Conservation (phyloP, 2,113 vertebrate species). For the Collichthys lucidus region DNA sequence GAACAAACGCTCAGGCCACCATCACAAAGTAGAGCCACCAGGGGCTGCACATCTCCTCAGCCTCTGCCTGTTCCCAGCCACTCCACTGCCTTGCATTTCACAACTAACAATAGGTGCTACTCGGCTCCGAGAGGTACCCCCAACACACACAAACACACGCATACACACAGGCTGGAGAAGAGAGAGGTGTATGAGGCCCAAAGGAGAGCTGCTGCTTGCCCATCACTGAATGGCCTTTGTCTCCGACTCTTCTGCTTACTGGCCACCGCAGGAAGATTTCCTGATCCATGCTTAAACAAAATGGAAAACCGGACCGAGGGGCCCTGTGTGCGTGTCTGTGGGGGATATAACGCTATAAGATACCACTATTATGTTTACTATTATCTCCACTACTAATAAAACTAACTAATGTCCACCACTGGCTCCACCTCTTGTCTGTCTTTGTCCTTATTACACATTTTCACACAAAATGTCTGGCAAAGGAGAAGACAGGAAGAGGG, state of each 20-base stretch:
- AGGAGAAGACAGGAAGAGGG: conserved; percentile 74
- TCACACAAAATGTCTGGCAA: conserved; percentile 56
- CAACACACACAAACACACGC: conserved; percentile 38
- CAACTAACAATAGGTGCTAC: conserved; percentile 69
- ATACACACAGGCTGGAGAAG: conserved; percentile 41
- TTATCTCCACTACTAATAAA: not conserved
- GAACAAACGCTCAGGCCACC: conserved; percentile 70
- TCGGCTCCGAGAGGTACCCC: conserved; percentile 65
- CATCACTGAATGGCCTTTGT: conserved; percentile 76
- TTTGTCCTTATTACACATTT: conserved; percentile 39
- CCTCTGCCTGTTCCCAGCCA: conserved; percentile 81
- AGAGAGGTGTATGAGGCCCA: conserved; percentile 70
- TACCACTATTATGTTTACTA: conserved; percentile 24
- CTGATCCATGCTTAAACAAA: conserved; percentile 71
- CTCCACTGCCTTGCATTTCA: conserved; percentile 66
- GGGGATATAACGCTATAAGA: not conserved
- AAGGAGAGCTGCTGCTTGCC: conserved; percentile 67
- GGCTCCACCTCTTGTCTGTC: conserved; percentile 34
- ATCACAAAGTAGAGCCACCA: conserved; percentile 75
- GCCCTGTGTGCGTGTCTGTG: conserved; percentile 26
- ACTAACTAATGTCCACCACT: conserved; percentile 11
- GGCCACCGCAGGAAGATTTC: conserved; percentile 62
- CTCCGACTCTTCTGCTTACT: conserved; percentile 62
- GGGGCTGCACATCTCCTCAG: conserved; percentile 71
- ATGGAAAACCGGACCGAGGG: conserved; percentile 56